These are phyloP conservation scores for Bombus superbus DNA, from an alignment of 1,140 invertebrate genomes.

Conservation along the genomic window DNA sequence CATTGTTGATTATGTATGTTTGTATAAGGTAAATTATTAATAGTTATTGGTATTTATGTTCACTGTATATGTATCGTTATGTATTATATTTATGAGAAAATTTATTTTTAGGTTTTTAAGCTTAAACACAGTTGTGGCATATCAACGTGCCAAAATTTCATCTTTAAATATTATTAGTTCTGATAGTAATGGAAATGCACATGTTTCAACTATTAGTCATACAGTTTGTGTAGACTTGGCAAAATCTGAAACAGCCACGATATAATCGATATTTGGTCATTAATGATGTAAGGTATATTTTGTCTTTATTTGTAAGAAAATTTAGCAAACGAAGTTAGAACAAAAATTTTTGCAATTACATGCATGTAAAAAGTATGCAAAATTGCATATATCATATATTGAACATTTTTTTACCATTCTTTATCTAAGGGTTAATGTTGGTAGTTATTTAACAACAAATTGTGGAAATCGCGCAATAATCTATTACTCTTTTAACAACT, in stretches of 20 bases:
- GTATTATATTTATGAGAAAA: constrained; percentile 24
- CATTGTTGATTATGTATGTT: constrained; percentile 91
- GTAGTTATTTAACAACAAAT: constrained; percentile 10
- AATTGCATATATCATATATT: constrained; percentile 5
- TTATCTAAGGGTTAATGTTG: constrained; percentile 10
- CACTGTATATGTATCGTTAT: background rate
- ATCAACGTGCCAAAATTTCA: constrained; percentile 94
- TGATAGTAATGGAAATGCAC: constrained; percentile 66
- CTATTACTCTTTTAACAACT: constrained; percentile 14
- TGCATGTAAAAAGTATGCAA: constrained; percentile 43
- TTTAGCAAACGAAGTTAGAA: constrained; percentile 14
- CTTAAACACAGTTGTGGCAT: constrained; percentile 92
- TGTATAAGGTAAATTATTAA: constrained; percentile 87
- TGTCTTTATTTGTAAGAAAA: constrained; percentile 18
- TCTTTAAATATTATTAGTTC: constrained; percentile 89
- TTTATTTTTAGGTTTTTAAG: constrained; percentile 87
- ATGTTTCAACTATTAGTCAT: constrained; percentile 84
- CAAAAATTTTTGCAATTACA: background rate
- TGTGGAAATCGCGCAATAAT: constrained; percentile 2
- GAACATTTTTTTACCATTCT: constrained; percentile 20
- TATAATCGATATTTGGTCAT: constrained; percentile 48
- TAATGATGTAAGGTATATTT: constrained; percentile 11
- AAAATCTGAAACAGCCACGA: constrained; percentile 68
- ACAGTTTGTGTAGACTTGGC: constrained; percentile 81
- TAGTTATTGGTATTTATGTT: background rate